Evolutionary conservation across 1,140 invertebrate species (phyloP).

Genomic region (Camponotus floridanus): DNA sequence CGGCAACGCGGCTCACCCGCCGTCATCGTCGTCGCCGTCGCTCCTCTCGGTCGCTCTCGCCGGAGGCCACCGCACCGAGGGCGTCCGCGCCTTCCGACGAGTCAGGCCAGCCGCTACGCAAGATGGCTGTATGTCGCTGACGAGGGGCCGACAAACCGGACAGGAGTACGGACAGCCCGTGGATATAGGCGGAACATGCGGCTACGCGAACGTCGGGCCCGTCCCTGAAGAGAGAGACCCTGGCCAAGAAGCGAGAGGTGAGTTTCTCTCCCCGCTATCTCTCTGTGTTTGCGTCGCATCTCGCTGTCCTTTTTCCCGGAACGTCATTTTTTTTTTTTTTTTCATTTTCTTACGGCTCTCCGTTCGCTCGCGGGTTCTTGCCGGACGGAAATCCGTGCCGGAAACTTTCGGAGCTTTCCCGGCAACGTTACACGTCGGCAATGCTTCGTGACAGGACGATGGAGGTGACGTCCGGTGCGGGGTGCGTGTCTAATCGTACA

Average conservation of each 20-base stretch:
- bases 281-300: background rate
- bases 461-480: constrained; percentile 1
- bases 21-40: constrained; percentile 32
- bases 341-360: background rate
- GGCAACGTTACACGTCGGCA: background rate
- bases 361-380: background rate
- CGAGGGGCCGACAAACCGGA: constrained; percentile 74
- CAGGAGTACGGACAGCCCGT: constrained; percentile 70
- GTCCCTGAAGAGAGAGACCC: constrained; percentile 81
- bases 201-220: constrained; percentile 77
- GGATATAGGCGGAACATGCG: constrained; percentile 79
- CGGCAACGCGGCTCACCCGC: constrained; percentile 22
- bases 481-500: background rate
- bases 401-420: background rate
- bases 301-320: background rate
- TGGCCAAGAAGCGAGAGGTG: constrained; percentile 81
- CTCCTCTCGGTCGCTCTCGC: constrained; percentile 66
- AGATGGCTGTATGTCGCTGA: constrained; percentile 81
- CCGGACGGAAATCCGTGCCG: background rate
- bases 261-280: constrained; percentile 24
- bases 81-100: constrained; percentile 67
- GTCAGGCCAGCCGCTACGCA: constrained; percentile 76
- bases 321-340: background rate
- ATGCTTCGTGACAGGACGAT: constrained; percentile 51
- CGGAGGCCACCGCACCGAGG: constrained; percentile 74